Percentiles rank a stretch among this genome's conserved stretches.
Evolutionary conservation across 2,113 vertebrate species (phyloP).

Genomic region (Danio rerio): GRCz12tu NC_133180.1:42299001-42299500

Average conservation of each 20-base stretch:
- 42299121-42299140: constrained; percentile 20
- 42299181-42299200: neutral
- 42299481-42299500: constrained; percentile 12
- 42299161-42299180: neutral
- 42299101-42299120: neutral
- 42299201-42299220: neutral
- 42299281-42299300: neutral
- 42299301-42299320: neutral
- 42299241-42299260: neutral
- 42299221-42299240: no score
- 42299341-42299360: neutral
- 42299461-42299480: constrained; percentile 37
- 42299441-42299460: constrained; percentile 46
- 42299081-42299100: neutral
- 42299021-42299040: no score
- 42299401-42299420: constrained; percentile 17
- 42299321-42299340: neutral
- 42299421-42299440: constrained; percentile 16
- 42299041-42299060: no score
- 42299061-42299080: no score
- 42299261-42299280: neutral
- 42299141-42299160: constrained; percentile 40
- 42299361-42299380: neutral
- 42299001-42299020: no score
- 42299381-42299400: neutral